Percentiles rank a stretch among this genome's conserved stretches.
Conservation (phyloP, 2,888 invertebrate genomes). For the Bhutanitis thaidina region DNA sequence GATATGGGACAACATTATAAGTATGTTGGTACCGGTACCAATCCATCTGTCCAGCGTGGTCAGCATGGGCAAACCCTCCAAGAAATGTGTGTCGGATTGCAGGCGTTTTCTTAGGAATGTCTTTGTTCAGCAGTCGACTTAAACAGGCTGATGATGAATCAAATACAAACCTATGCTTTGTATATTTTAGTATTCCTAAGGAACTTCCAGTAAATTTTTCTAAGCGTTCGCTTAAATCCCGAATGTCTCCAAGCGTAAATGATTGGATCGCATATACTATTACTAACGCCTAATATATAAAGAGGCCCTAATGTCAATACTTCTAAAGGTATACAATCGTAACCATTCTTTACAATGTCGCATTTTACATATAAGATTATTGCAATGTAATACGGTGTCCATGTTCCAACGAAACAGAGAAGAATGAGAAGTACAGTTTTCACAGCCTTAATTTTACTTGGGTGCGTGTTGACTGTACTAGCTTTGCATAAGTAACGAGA, state of each 20-base stretch:
- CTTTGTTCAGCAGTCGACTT: too few species aligned
- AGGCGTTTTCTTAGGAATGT: too few species aligned
- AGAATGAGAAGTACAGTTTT: slow-evolving; percentile 80
- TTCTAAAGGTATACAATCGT: slow-evolving; percentile 66
- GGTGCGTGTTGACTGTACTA: slow-evolving; percentile 32
- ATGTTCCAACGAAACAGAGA: slow-evolving; percentile 77
- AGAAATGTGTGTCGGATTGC: too few species aligned
- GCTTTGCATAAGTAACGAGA: slow-evolving; percentile 31
- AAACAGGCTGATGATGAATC: too few species aligned
- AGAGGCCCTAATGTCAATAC: slow-evolving; percentile 78
- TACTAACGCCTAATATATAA: slow-evolving; percentile 76
- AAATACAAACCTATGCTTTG: too few species aligned
- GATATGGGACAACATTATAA: too few species aligned
- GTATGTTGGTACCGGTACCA: too few species aligned
- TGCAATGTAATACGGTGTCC: slow-evolving; percentile 80
- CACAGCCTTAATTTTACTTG: slow-evolving; percentile 78
- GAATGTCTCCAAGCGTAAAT: slow-evolving; percentile 84
- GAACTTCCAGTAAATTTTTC: slow-evolving; percentile 51
- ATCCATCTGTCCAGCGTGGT: too few species aligned
- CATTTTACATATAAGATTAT: slow-evolving; percentile 73
- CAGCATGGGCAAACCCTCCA: too few species aligned
- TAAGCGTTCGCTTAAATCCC: slow-evolving; percentile 72
- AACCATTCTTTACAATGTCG: slow-evolving; percentile 53
- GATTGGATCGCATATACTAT: slow-evolving; percentile 79
- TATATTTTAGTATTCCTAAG: slow-evolving; percentile 27